phyloP scores from a whole-genome alignment of 2,113 vertebrate genomes.

The Onychostoma macrolepis region DNA sequence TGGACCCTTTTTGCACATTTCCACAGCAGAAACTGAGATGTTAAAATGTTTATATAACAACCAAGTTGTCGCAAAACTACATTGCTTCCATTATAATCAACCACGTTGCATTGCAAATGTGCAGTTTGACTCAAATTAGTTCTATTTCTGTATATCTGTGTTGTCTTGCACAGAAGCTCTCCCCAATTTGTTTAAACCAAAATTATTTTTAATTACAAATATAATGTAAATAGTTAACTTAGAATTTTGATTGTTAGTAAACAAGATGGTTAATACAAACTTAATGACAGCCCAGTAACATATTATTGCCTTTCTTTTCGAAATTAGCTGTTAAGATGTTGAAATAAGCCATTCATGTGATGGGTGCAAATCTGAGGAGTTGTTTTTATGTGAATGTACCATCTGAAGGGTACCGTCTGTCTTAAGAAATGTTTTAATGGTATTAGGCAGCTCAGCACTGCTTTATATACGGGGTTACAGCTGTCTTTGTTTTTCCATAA shows the following conservation, averaged over 20 bases:
- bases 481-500: no score
- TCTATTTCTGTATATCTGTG: neutral
- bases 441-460: no score
- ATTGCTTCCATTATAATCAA: neutral
- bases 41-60: neutral
- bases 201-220: neutral
- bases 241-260: neutral
- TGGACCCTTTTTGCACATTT: neutral
- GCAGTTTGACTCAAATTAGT: neutral
- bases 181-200: neutral
- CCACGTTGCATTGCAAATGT: neutral
- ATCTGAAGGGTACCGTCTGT: neutral
- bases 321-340: neutral
- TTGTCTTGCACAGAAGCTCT: conserved; percentile 31
- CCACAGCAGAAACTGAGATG: neutral
- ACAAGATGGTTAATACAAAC: neutral
- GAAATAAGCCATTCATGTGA: neutral
- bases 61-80: neutral
- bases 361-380: neutral
- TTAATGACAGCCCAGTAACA: neutral
- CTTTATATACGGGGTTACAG: neutral
- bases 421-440: neutral
- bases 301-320: neutral
- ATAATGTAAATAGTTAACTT: neutral
- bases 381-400: neutral